phyloP scores from a whole-genome alignment of 2,888 invertebrate genomes.

The Cryptops parisi region DNA sequence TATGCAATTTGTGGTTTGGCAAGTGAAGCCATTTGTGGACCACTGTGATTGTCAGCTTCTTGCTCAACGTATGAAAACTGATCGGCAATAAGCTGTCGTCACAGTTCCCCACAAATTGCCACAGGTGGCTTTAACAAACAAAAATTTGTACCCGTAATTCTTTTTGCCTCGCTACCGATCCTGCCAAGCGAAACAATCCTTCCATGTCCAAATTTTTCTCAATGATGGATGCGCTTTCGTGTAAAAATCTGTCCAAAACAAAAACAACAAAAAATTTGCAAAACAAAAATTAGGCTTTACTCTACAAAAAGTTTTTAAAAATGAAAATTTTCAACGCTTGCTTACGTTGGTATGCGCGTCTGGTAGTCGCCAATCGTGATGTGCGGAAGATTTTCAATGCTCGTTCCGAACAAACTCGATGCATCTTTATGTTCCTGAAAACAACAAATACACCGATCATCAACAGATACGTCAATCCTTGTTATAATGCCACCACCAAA shows the following conservation, averaged over 20 bases:
- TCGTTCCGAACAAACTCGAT: neutral
- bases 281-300: neutral
- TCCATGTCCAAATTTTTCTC: neutral
- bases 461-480: no score
- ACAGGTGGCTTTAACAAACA: no score
- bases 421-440: neutral
- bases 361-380: neutral
- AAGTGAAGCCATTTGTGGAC: no score
- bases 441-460: no score
- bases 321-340: neutral
- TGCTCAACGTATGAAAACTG: no score
- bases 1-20: no score
- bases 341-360: neutral
- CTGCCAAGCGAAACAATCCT: neutral
- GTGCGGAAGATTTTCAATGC: neutral
- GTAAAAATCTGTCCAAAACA: neutral
- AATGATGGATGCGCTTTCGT: neutral
- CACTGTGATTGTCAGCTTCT: no score
- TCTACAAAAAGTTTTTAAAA: no score
- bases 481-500: no score
- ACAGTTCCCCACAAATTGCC: no score
- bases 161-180: neutral
- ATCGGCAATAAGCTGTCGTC: no score
- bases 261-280: neutral
- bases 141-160: neutral